Evolutionary conservation across 37 sponge, comb jelly and placozoan species (phyloP).

Genomic region (Diacarnus erythraeanus): DNA sequence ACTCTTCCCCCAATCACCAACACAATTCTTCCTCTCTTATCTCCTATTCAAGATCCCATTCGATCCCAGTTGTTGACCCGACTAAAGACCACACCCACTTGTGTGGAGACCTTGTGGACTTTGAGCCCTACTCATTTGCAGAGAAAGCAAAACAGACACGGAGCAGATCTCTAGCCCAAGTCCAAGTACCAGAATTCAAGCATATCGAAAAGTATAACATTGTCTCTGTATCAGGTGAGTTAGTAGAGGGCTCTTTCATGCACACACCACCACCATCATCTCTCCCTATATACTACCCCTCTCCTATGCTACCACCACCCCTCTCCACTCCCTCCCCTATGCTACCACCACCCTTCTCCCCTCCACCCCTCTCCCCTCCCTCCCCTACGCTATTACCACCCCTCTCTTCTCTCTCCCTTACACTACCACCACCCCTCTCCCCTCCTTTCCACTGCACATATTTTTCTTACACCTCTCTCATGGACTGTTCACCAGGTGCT

Average conservation of each 20-base stretch:
- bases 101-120: neutral
- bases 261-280: no score
- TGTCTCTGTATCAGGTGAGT: conserved; percentile 50
- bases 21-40: neutral
- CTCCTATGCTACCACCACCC: no score
- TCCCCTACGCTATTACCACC: neutral
- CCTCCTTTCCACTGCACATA: conserved; percentile 32
- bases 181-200: conserved; percentile 18
- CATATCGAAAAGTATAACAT: conserved; percentile 54
- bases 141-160: no score
- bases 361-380: conserved; percentile 17
- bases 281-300: no score
- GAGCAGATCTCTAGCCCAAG: neutral
- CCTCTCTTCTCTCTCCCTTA: conserved; percentile 20
- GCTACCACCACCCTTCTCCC: neutral
- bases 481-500: no score
- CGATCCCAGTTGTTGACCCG: no score
- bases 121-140: neutral
- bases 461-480: no score
- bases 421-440: conserved; percentile 36
- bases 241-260: no score
- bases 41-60: neutral
- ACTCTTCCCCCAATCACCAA: neutral
- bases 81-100: neutral
- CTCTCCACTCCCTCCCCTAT: neutral